A percentile compares a stretch with the other conserved stretches of the same genome.
Evolutionary conservation across 2,888 invertebrate species (phyloP).

Genomic region (Limnephilus rhombicus): DNA sequence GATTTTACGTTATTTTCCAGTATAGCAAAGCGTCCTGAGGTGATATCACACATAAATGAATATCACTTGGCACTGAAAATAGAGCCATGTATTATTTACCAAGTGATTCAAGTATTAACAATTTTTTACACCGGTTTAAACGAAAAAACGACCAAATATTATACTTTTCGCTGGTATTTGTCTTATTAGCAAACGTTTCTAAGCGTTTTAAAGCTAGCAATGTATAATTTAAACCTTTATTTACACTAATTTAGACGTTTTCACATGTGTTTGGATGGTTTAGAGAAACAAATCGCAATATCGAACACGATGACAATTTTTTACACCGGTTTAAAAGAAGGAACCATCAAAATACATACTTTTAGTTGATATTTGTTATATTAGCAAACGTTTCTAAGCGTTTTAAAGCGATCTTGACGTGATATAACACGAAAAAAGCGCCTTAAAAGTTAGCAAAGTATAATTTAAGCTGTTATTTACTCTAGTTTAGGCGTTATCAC

Average conservation of each 20-base stretch:
- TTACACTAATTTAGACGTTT: neutral
- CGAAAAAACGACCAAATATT: neutral
- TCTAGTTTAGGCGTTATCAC: too few relatives aligned
- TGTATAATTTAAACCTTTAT: neutral
- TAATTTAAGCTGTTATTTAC: neutral
- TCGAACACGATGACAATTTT: too few relatives aligned
- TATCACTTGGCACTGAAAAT: too few relatives aligned
- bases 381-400: neutral
- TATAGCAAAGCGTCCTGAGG: neutral
- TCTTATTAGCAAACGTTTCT: neutral
- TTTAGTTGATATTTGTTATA: neutral
- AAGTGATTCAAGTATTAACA: too few relatives aligned
- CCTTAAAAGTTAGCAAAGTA: neutral
- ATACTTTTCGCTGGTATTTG: neutral
- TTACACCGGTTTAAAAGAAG: neutral
- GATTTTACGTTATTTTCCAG: neutral
- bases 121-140: too few relatives aligned
- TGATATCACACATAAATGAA: neutral
- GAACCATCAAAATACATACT: neutral
- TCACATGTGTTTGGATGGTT: neutral
- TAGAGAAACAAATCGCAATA: neutral
- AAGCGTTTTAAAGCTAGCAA: neutral
- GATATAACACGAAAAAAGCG: neutral
- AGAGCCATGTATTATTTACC: too few relatives aligned
- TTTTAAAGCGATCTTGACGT: neutral